A percentile compares a stretch with the other conserved stretches of the same genome.
phyloP scores from a whole-genome alignment of 1,140 invertebrate species.

The Dinothrombium tinctorium region DNA sequence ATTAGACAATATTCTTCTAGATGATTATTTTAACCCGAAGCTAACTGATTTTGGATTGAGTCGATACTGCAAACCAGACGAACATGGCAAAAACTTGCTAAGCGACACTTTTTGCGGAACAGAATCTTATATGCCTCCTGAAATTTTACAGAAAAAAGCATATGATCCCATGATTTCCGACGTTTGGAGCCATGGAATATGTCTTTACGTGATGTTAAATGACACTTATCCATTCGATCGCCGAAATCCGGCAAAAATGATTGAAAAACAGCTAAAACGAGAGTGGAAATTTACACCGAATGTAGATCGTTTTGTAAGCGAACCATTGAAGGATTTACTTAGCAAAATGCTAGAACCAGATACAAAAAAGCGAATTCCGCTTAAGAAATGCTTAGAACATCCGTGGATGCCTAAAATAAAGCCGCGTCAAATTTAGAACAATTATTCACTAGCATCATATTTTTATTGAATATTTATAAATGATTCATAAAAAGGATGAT shows the following conservation, averaged over 20 bases:
- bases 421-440: too few species aligned
- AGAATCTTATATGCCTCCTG: constrained; percentile 8
- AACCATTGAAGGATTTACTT: neutral
- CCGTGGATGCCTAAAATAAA: too few species aligned
- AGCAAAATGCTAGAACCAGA: neutral
- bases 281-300: constrained; percentile 26
- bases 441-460: too few species aligned
- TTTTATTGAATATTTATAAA: too few species aligned
- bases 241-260: constrained; percentile 22
- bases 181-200: constrained; percentile 17
- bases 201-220: constrained; percentile 18
- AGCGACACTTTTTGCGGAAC: constrained; percentile 11
- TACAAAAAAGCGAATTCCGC: neutral
- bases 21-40: constrained; percentile 8
- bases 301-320: too few species aligned
- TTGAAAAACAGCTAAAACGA: constrained; percentile 30
- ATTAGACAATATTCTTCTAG: constrained; percentile 8
- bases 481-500: too few species aligned
- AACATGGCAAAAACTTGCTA: constrained; percentile 2
- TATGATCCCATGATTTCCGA: constrained; percentile 13
- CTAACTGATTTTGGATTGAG: constrained; percentile 10
- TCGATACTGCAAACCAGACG: constrained; percentile 8
- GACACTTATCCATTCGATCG: constrained; percentile 22
- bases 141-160: constrained; percentile 5
- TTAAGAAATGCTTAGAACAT: neutral